Percentiles rank a stretch among this genome's conserved stretches.
phyloP scores from a whole-genome alignment of 2,113 vertebrate genomes.

The Aldabrachelys gigantea region DNA sequence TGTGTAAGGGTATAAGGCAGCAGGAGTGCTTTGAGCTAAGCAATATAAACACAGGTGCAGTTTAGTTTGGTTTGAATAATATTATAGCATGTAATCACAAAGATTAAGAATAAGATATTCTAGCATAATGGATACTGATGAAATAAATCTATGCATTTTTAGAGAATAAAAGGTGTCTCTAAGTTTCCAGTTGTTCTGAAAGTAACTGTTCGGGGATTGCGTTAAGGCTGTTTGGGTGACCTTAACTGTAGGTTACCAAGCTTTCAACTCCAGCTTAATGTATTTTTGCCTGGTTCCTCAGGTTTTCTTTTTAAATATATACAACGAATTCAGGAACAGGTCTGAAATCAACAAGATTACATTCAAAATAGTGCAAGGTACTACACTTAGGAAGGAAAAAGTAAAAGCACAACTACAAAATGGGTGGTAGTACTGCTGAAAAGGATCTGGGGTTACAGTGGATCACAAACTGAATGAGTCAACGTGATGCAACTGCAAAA shows the following conservation, averaged over 20 bases:
- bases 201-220: fast-evolving
- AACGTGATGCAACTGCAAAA: neutral
- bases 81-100: neutral
- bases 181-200: fast-evolving
- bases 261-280: neutral
- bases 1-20: neutral
- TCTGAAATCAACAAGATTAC: neutral
- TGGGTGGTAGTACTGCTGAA: neutral
- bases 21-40: neutral
- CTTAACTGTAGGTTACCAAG: neutral
- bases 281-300: neutral
- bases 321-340: neutral
- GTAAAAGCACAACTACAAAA: neutral
- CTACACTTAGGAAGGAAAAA: neutral
- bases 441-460: neutral
- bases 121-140: neutral
- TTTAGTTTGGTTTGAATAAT: neutral
- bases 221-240: fast-evolving
- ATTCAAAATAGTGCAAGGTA: neutral
- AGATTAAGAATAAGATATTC: neutral
- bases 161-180: fast-evolving
- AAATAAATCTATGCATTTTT: neutral
- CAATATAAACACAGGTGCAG: constrained; percentile 34
- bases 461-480: neutral
- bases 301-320: neutral